Conservation (phyloP, 2,113 vertebrate genomes). For the Salvator merianae region DNA sequence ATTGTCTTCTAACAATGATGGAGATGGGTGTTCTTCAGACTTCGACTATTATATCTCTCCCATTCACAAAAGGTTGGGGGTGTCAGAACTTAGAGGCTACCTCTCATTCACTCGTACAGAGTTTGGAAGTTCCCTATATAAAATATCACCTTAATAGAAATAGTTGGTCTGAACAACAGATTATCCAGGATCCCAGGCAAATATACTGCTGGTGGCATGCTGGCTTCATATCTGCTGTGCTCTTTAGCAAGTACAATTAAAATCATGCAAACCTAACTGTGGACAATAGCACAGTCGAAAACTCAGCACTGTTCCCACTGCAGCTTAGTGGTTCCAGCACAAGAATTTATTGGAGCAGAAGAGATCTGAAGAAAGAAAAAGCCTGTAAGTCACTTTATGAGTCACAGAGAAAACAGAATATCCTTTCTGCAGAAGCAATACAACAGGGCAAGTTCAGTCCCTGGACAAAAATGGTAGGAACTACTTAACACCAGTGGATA, state of each 20-base stretch:
- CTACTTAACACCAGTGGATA: neutral
- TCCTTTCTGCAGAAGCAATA: neutral
- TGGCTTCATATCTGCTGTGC: neutral
- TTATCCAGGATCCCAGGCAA: neutral
- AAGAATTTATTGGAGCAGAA: slow-evolving; percentile 25
- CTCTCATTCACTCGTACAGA: neutral
- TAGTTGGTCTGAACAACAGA: neutral
- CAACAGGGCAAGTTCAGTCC: slow-evolving; percentile 1
- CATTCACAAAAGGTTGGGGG: neutral
- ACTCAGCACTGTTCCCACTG: neutral
- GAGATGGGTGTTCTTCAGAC: neutral
- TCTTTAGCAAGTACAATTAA: neutral
- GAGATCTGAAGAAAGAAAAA: neutral
- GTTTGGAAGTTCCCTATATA: neutral
- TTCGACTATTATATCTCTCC: neutral
- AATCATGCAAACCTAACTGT: neutral
- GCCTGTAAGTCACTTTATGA: slow-evolving; percentile 8
- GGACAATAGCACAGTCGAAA: neutral
- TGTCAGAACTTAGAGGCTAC: neutral
- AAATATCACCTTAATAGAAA: neutral
- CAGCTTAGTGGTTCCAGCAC: neutral
- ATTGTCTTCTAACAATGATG: neutral
- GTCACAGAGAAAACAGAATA: slow-evolving; percentile 8
- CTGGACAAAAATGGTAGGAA: neutral
- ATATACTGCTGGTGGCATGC: neutral